phyloP scores from a whole-genome alignment of 2,113 vertebrate genomes.

The Salvelinus namaycush region DNA sequence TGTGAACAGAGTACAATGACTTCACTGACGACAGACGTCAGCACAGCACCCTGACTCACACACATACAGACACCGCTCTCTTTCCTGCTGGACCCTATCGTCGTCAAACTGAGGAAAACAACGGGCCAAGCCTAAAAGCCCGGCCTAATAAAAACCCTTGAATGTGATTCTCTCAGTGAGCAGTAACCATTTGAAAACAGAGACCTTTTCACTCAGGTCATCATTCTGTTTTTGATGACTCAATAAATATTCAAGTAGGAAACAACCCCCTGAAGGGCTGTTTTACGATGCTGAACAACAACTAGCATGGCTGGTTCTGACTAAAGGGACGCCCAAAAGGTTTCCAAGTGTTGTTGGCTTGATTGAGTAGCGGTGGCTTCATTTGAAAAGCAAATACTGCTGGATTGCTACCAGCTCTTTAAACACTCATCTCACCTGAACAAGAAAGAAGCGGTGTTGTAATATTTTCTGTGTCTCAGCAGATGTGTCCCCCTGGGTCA shows the following conservation, averaged over 20 bases:
- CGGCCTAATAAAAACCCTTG: background rate
- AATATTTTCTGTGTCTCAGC: background rate
- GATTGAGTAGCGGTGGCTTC: conserved; percentile 48
- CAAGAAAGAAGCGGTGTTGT: background rate
- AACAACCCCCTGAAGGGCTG: conserved; percentile 55
- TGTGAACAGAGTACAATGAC: conserved; percentile 1
- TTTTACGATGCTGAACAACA: conserved; percentile 60
- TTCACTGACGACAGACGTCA: conserved; percentile 25
- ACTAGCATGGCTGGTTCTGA: conserved; percentile 37
- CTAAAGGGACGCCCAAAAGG: background rate
- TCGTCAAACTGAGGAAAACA: conserved; percentile 31
- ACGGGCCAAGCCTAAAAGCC: conserved; percentile 20
- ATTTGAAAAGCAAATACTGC: conserved; percentile 50
- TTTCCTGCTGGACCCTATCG: conserved; percentile 31
- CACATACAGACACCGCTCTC: conserved; percentile 10
- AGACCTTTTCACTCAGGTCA: conserved; percentile 29
- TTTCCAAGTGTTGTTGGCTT: background rate
- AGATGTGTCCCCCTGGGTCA: conserved; percentile 19
- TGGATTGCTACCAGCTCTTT: background rate
- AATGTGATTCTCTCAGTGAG: conserved; percentile 18
- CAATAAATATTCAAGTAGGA: conserved; percentile 59
- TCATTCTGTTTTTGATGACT: conserved; percentile 50
- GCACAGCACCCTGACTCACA: conserved; percentile 19
- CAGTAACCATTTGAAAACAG: conserved; percentile 34
- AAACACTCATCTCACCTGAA: conserved; percentile 14